phyloP scores from a whole-genome alignment of 2,113 vertebrate genomes.

The Pachyramphus minor region DNA sequence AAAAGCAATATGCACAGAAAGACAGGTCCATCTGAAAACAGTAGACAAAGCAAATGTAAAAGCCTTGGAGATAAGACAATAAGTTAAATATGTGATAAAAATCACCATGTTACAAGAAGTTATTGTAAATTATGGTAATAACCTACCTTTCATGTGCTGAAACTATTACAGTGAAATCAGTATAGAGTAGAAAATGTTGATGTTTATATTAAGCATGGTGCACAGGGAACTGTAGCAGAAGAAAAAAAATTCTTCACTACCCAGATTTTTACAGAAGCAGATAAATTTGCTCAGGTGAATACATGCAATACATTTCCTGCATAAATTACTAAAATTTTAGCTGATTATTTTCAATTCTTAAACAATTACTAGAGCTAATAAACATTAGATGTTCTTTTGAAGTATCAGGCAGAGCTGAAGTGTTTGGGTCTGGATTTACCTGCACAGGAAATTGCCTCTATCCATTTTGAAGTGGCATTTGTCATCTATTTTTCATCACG shows the following conservation, averaged over 20 bases:
- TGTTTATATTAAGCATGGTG: not conserved
- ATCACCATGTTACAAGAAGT: not conserved
- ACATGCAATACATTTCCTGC: not conserved
- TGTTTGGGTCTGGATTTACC: not conserved
- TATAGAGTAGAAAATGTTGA: not conserved
- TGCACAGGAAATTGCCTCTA: not conserved
- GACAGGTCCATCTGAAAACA: not conserved
- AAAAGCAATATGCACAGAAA: not conserved
- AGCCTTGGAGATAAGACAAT: not conserved
- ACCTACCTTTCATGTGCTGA: not conserved
- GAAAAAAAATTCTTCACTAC: not conserved
- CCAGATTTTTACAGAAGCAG: not conserved
- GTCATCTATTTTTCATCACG: slow-evolving; percentile 26
- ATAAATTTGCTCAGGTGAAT: not conserved
- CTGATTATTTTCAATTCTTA: not conserved
- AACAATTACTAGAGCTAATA: not conserved
- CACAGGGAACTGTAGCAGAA: not conserved
- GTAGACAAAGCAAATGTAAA: not conserved
- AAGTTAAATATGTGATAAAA: not conserved
- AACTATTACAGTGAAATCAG: not conserved
- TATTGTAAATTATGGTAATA: not conserved
- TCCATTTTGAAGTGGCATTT: slow-evolving; percentile 29
- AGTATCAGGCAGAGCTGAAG: slow-evolving; percentile 4
- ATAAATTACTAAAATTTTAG: not conserved
- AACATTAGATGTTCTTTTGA: not conserved